Percentiles rank a stretch among this genome's conserved stretches.
These are phyloP conservation scores for Acronicta aceris DNA, from an alignment of 2,888 invertebrate genomes.

Conservation along the genomic window DNA sequence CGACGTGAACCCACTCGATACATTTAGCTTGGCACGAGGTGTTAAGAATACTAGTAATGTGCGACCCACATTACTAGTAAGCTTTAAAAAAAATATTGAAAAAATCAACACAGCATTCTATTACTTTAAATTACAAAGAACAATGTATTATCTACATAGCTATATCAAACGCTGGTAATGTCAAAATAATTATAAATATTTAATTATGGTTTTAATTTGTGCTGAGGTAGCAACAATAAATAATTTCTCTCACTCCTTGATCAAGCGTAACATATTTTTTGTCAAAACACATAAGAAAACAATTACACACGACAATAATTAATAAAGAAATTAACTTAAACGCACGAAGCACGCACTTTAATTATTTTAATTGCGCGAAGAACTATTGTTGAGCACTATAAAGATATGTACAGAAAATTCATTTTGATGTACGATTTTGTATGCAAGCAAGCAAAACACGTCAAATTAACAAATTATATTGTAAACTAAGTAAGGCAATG, in stretches of 20 bases:
- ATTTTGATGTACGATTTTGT: background rate
- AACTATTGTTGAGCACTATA: conserved; percentile 38
- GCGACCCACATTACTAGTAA: too few relatives aligned
- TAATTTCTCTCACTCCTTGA: conserved; percentile 28
- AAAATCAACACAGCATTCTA: too few relatives aligned
- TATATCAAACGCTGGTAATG: background rate
- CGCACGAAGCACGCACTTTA: conserved; percentile 56
- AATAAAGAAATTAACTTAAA: conserved; percentile 52
- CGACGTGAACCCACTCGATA: too few relatives aligned
- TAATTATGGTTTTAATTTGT: background rate
- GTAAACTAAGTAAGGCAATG: too few relatives aligned
- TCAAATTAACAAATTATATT: too few relatives aligned
- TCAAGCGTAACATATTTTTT: conserved; percentile 32
- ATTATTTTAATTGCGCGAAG: conserved; percentile 62
- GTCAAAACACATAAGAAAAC: conserved; percentile 24
- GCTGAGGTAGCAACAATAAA: conserved; percentile 43
- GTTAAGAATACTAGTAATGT: too few relatives aligned
- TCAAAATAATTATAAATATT: background rate
- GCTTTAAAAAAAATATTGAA: too few relatives aligned
- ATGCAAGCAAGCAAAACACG: too few relatives aligned
- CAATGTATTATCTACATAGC: too few relatives aligned
- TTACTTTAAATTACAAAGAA: too few relatives aligned
- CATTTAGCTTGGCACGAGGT: too few relatives aligned
- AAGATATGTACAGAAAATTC: conserved; percentile 11
- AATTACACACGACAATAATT: conserved; percentile 39